A percentile compares a stretch with the other conserved stretches of the same genome.
Conservation (phyloP, 30 jellyfish, hydroid and myxozoan genomes). For the Aurelia coerulea region DNA sequence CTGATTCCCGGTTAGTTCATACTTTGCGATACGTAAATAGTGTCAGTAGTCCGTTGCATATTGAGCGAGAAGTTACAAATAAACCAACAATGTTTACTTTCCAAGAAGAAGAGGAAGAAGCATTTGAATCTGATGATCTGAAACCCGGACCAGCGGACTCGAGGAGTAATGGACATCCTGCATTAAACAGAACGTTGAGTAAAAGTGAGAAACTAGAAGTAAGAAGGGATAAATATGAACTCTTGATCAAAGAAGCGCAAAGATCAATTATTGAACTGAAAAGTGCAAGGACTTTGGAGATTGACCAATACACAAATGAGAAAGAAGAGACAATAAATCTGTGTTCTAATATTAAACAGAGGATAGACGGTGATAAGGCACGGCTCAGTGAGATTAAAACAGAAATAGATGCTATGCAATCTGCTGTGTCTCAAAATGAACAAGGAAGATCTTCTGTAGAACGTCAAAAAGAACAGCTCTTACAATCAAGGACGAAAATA, state of each 20-base stretch:
- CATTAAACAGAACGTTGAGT: slow-evolving; percentile 31
- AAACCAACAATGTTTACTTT: background rate
- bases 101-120: slow-evolving; percentile 36
- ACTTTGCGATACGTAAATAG: slow-evolving; percentile 58
- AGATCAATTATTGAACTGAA: slow-evolving; percentile 60
- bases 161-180: background rate
- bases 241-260: slow-evolving; percentile 58
- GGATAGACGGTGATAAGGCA: slow-evolving; percentile 38
- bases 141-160: slow-evolving; percentile 14
- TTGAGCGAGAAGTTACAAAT: slow-evolving; percentile 34
- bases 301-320: slow-evolving; percentile 58
- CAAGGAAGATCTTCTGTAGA: background rate
- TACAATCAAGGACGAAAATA: slow-evolving; percentile 69
- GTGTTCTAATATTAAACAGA: slow-evolving; percentile 28
- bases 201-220: slow-evolving; percentile 56
- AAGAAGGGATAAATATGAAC: slow-evolving; percentile 40
- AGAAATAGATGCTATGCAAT: slow-evolving; percentile 6
- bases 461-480: slow-evolving; percentile 42
- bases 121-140: slow-evolving; percentile 37
- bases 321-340: slow-evolving; percentile 14
- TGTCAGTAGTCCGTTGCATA: slow-evolving; percentile 68
- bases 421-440: background rate
- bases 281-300: slow-evolving; percentile 61
- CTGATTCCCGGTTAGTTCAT: slow-evolving; percentile 50
- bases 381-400: slow-evolving; percentile 11